Percentiles rank a stretch among this genome's conserved stretches.
Conservation (phyloP, 1,140 invertebrate species). For the Mamestra configurata region DNA sequence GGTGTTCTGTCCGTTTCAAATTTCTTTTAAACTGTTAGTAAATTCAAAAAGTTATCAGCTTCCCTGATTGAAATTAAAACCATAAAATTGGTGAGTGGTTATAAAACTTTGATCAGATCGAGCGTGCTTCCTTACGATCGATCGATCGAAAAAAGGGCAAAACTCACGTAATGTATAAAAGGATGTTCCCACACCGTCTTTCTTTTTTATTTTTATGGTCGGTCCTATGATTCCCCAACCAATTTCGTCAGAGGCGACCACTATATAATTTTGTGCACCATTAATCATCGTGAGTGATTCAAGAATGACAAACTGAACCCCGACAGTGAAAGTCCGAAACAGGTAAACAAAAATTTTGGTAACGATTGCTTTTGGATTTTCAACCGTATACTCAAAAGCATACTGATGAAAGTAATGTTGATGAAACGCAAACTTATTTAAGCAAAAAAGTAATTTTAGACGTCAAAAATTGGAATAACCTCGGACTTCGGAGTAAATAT, state of each 20-base stretch:
- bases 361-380: constrained; percentile 19
- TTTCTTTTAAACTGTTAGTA: constrained; percentile 39
- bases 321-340: constrained; percentile 60
- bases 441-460: background rate
- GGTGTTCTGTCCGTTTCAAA: constrained; percentile 25
- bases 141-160: constrained; percentile 49
- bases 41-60: constrained; percentile 38
- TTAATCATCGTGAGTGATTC: constrained; percentile 62
- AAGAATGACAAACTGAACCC: constrained; percentile 62
- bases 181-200: constrained; percentile 65
- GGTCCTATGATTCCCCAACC: constrained; percentile 57
- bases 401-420: background rate
- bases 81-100: constrained; percentile 55
- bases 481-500: constrained; percentile 16
- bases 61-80: constrained; percentile 53
- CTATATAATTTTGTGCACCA: constrained; percentile 65
- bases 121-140: constrained; percentile 55
- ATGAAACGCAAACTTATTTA: background rate
- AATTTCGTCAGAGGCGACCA: constrained; percentile 60
- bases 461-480: constrained; percentile 15
- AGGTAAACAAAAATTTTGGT: constrained; percentile 46
- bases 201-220: constrained; percentile 57
- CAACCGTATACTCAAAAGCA: background rate
- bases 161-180: constrained; percentile 55
- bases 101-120: constrained; percentile 61